Base-by-base conservation (phyloP, 2,888 invertebrate species). In the Cyclophora punctaria region DNA sequence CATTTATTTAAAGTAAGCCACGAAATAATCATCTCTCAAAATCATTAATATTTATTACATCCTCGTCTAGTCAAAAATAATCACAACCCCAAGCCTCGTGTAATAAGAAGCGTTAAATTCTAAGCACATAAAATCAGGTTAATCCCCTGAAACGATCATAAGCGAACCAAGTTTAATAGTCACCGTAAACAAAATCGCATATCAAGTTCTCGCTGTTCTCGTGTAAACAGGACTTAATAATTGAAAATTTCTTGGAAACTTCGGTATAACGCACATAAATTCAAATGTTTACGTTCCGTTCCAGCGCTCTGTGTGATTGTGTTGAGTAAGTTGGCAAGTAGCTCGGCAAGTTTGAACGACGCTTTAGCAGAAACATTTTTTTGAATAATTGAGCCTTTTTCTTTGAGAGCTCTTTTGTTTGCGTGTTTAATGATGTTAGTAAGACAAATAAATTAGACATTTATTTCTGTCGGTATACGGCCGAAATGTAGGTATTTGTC, bases 171-270 rank as follows among this genome's bases (percentile, higher is more conserved):
- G 37, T 44, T 44, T 33, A 44, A 44, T 33, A 44, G 20, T 3
- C 7, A 47, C 43, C 45, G 37, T 42, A 45, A 49, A 52, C 43
- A 37, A 37, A 53, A 45, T 48, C 48, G 20, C 50, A 45, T 46
- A 46, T 44, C 6, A 46, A 53, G 35, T 41, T 41, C 20, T 20
- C 41, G 41, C 48, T 37, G 37, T 37, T 5, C 37, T 45, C 40
- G 34, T 52, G 48, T 55, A 49, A 49, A 57, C 53, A 44, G 50
- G 43, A 43, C 50, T 53, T 55, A 55, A 49, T 56, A 56, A 57
- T 53, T 55, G 56, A 57, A 57, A 49, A 57, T 55, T 50, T 52
- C 52, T 52, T 49, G 41, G 43, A 7, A 44, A 49, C 40, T 44
- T 46, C 20, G 41, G 46, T 42, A 47, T 45, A 48, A 45, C 42